These are phyloP conservation scores for Heteronetta atricapilla DNA, from an alignment of 2,113 vertebrate species.

Conservation along the genomic window DNA sequence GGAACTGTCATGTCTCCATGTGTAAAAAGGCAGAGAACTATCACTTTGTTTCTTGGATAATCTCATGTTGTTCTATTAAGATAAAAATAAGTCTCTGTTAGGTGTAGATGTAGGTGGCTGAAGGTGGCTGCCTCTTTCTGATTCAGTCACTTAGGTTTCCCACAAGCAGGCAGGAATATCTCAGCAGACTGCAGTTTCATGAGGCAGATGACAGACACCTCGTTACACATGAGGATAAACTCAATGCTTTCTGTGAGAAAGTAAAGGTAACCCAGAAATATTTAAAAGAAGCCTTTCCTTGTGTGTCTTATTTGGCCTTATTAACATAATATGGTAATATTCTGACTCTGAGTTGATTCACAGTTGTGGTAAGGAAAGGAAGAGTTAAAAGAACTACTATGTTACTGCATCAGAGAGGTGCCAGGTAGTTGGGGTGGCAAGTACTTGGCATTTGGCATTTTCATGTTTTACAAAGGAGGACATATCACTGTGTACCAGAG, in stretches of 20 bases:
- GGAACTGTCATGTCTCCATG: background rate
- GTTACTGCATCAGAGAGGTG: background rate
- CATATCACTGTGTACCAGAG: background rate
- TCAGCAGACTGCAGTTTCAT: background rate
- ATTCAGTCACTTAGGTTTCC: background rate
- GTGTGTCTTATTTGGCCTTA: fast-evolving
- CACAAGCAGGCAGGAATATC: background rate
- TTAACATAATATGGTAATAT: background rate
- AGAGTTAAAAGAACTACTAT: background rate
- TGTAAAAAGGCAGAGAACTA: background rate
- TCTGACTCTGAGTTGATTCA: background rate
- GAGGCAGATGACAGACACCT: background rate
- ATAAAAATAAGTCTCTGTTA: background rate
- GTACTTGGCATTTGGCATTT: background rate
- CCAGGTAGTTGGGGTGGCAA: background rate
- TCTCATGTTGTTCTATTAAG: background rate
- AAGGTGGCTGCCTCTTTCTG: background rate
- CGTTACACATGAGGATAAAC: background rate
- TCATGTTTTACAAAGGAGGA: background rate
- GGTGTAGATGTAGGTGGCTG: background rate
- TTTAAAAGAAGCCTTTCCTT: background rate
- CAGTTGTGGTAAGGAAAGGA: background rate
- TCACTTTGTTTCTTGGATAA: background rate
- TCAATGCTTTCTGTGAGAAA: background rate
- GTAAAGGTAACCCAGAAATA: background rate